Percentiles rank a stretch among this genome's conserved stretches.
Conservation (phyloP, 2,797 vertebrate genomes). For the Hippopotamyrus pictus region DNA sequence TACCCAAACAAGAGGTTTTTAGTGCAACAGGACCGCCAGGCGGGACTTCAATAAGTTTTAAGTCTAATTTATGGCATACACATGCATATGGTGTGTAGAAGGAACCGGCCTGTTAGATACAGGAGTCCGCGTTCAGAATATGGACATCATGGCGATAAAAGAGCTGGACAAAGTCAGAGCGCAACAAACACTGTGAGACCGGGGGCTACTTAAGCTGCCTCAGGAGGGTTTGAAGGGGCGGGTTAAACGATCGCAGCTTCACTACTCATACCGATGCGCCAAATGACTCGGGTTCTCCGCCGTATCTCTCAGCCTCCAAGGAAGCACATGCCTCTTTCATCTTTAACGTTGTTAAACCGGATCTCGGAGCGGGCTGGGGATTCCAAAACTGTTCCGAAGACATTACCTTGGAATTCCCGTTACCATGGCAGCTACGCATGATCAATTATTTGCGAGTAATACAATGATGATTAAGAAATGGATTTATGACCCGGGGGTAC, state of each 20-base stretch:
- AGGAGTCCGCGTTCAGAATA: neutral
- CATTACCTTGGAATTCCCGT: constrained; percentile 29
- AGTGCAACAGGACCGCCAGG: neutral
- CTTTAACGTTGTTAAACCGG: constrained; percentile 26
- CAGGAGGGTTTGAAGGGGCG: neutral
- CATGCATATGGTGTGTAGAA: neutral
- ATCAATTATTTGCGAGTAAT: constrained; percentile 28
- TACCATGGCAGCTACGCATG: constrained; percentile 33
- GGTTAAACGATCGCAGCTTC: constrained; percentile 17
- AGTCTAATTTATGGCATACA: neutral
- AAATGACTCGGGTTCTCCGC: constrained; percentile 23
- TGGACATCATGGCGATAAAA: neutral
- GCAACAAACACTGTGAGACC: neutral
- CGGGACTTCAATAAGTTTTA: neutral
- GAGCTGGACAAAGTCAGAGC: neutral
- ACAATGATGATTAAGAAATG: constrained; percentile 33
- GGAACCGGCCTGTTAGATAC: neutral
- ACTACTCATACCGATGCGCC: constrained; percentile 18
- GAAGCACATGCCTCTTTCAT: constrained; percentile 25
- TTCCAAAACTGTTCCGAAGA: constrained; percentile 28
- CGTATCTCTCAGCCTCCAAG: constrained; percentile 27
- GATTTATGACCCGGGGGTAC: constrained; percentile 24
- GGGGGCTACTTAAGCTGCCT: neutral
- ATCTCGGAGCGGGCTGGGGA: constrained; percentile 1
- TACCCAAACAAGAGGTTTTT: neutral